These are phyloP conservation scores for Arenicola marina DNA, from an alignment of 2,888 invertebrate species.

Conservation along the genomic window DNA sequence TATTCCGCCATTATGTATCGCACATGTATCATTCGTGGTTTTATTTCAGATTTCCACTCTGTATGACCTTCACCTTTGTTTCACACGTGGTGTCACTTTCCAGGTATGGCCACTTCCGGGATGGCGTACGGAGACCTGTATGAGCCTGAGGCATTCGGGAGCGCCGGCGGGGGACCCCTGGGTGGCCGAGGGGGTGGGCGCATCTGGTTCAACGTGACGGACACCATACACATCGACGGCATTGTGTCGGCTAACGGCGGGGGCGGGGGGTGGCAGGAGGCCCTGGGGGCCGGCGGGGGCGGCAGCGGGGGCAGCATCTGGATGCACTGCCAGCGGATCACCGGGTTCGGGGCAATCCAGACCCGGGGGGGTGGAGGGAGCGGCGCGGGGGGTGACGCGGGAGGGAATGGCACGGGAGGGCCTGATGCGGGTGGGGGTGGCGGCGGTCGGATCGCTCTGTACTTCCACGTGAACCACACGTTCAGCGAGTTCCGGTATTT, in stretches of 20 bases:
- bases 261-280: slow-evolving; percentile 22
- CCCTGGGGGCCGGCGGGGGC: slow-evolving; percentile 43
- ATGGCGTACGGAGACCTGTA: slow-evolving; percentile 42
- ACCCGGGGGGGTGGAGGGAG: slow-evolving; percentile 15
- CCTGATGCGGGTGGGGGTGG: slow-evolving; percentile 31
- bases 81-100: neutral
- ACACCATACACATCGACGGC: slow-evolving; percentile 44
- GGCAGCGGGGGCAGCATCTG: slow-evolving; percentile 47
- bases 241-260: slow-evolving; percentile 38
- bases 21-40: no score
- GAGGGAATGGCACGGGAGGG: neutral
- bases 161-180: slow-evolving; percentile 37
- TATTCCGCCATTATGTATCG: no score
- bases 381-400: neutral
- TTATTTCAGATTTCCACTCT: no score
- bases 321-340: slow-evolving; percentile 38
- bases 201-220: slow-evolving; percentile 44
- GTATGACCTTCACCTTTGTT: no score
- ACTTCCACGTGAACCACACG: slow-evolving; percentile 41
- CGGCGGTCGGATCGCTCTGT: slow-evolving; percentile 46
- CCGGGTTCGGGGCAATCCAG: slow-evolving; percentile 17
- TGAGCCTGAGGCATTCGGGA: slow-evolving; percentile 43
- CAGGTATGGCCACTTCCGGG: slow-evolving; percentile 25
- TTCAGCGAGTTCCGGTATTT: slow-evolving; percentile 46
- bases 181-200: slow-evolving; percentile 46